These are phyloP conservation scores for Eupithecia subfuscata DNA, from an alignment of 2,888 invertebrate species.

Conservation along the genomic window DNA sequence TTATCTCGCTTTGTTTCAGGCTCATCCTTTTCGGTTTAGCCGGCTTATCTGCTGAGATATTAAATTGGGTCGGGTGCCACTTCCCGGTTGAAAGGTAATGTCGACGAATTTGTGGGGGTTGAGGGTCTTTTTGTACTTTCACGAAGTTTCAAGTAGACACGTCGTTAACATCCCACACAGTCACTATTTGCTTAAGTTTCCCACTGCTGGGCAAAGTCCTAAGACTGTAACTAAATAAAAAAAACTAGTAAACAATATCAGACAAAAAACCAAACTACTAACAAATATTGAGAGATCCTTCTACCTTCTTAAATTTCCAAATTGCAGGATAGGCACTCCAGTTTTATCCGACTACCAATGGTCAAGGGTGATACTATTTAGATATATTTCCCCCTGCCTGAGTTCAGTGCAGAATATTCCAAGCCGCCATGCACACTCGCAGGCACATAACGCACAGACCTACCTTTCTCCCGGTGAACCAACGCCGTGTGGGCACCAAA, in stretches of 20 bases:
- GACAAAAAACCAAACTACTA: no score
- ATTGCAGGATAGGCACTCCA: no score
- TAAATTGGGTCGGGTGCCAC: constrained; percentile 25
- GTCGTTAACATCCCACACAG: not conserved
- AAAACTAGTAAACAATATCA: no score
- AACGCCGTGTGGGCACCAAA: constrained; percentile 7
- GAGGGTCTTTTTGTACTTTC: not conserved
- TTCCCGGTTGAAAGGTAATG: constrained; percentile 2
- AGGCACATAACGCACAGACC: constrained; percentile 10
- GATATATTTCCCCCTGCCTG: not conserved
- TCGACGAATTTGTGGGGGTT: not conserved
- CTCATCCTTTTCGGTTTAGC: constrained; percentile 38
- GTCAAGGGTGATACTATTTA: no score
- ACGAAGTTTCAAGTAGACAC: not conserved
- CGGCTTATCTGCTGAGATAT: constrained; percentile 34
- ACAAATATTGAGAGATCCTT: not conserved
- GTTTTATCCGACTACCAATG: no score
- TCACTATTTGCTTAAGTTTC: not conserved
- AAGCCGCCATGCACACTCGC: constrained; percentile 2
- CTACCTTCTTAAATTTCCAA: no score
- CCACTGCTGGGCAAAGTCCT: not conserved
- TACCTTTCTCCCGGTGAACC: constrained; percentile 7
- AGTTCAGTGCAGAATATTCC: constrained; percentile 1
- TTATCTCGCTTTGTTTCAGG: constrained; percentile 39
- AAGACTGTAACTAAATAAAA: no score